phyloP scores from a whole-genome alignment of 2,888 invertebrate species.

The Dolichopus griseipennis region DNA sequence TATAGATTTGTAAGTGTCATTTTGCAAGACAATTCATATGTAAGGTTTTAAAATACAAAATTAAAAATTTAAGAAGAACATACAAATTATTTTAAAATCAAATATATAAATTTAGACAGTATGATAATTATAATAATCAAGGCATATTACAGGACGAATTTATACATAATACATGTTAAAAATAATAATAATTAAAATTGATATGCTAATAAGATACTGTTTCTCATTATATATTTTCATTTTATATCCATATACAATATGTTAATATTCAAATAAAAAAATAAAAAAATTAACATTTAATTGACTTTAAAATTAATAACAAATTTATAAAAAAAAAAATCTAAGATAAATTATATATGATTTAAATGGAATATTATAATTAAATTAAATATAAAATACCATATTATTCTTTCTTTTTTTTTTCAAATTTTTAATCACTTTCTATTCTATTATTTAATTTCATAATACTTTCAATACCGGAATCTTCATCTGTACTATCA shows the following conservation, averaged over 20 bases:
- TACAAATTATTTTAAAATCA: background rate
- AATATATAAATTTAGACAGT: no score
- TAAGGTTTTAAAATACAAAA: background rate
- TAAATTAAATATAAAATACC: background rate
- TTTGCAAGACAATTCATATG: background rate
- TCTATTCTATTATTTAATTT: conserved; percentile 19
- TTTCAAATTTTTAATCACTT: conserved; percentile 14
- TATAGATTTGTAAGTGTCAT: no score
- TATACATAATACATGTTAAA: background rate
- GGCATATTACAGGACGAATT: background rate
- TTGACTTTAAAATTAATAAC: background rate
- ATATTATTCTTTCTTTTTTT: background rate
- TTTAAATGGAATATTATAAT: background rate
- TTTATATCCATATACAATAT: background rate
- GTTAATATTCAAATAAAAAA: background rate
- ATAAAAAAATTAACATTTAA: background rate
- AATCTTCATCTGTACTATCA: conserved; percentile 28
- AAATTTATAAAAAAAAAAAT: background rate
- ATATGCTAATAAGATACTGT: background rate
- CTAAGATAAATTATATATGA: background rate
- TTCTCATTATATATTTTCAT: no score
- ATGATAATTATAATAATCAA: background rate
- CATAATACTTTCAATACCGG: conserved; percentile 28
- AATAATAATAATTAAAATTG: background rate
- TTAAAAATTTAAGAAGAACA: background rate